Base-by-base conservation (phyloP, 1,140 invertebrate species). In the Melitaea cinxia region DNA sequence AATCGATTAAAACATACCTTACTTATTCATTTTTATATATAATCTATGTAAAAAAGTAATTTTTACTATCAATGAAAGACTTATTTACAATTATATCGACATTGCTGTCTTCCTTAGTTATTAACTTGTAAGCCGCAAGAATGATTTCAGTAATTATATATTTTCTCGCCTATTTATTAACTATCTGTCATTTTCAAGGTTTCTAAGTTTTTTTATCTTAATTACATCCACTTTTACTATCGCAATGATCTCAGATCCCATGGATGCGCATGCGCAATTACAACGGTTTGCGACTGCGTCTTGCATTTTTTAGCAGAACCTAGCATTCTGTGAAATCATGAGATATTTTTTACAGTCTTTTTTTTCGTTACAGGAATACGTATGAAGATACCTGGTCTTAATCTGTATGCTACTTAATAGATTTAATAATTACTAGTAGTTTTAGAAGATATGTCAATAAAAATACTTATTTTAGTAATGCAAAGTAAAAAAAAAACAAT, bases 21-120 rank as follows among this genome's bases (percentile, higher is more conserved):
- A n/a, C n/a, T n/a, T 47, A n/a, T 23, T 19, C 23, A 47, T 47
- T 47, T 47, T 17, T 47, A 17, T 23, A 21, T 23, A 47, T n/a
- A 7, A 19, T 12, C 23, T 4, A 26, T 26, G 2, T 26, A 4
- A 26, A 26, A 26, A 26, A 4, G 24, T 26, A 26, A 4, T 26
- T 26, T 26, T 26, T 26, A 26, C 24, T 6, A 26, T 26, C 6
- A 26, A 26, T 26, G n/a, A n/a, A n/a, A n/a, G n/a, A n/a, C n/a
- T n/a, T n/a, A n/a, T n/a, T n/a, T n/a, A n/a, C n/a, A n/a, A n/a
- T n/a, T 33, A 33, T 33, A n/a, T 37, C 4, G n/a, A 37, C 12
- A 37, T 5, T 37, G 5, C 2, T 14, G 3, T 17, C 15, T 14
- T 42, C 14, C 1, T 15, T 19, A 42, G 15, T 15, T 14, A 42